Conservation (phyloP, 1,140 invertebrate genomes). For the Pararge aegeria region DNA sequence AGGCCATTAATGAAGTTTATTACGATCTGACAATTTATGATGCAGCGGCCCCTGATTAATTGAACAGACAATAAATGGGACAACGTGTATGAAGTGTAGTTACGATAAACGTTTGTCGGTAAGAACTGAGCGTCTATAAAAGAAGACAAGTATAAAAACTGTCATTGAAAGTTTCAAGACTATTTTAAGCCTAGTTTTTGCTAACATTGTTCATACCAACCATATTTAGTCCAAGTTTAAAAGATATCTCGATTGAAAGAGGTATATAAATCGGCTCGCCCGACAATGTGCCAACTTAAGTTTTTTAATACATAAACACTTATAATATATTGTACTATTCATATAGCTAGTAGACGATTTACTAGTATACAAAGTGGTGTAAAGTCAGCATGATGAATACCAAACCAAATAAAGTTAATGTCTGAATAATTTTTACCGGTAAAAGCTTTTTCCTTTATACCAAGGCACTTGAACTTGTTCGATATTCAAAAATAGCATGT, state of each 20-base stretch:
- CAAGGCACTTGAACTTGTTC: constrained; percentile 52
- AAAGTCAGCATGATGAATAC: too few relatives aligned
- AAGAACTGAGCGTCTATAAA: constrained; percentile 4
- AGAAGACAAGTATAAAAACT: background rate
- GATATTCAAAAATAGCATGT: constrained; percentile 56
- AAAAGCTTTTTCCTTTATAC: background rate
- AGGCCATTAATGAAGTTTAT: constrained; percentile 67
- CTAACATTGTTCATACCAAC: background rate
- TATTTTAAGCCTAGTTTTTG: constrained; percentile 2
- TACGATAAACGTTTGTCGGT: constrained; percentile 8
- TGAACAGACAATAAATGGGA: constrained; percentile 37
- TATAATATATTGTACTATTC: too few relatives aligned
- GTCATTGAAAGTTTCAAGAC: constrained; percentile 7
- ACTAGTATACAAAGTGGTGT: too few relatives aligned
- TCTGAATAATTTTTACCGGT: too few relatives aligned
- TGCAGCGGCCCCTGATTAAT: constrained; percentile 52
- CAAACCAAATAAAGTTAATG: too few relatives aligned
- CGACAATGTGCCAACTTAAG: background rate
- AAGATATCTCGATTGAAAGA: background rate
- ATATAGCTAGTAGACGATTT: too few relatives aligned
- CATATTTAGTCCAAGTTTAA: background rate
- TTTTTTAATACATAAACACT: background rate
- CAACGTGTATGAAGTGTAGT: constrained; percentile 10
- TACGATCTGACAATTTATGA: constrained; percentile 56
- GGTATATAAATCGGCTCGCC: background rate